Conservation (phyloP, 2,797 vertebrate species). For the Staurois parvus region DNA sequence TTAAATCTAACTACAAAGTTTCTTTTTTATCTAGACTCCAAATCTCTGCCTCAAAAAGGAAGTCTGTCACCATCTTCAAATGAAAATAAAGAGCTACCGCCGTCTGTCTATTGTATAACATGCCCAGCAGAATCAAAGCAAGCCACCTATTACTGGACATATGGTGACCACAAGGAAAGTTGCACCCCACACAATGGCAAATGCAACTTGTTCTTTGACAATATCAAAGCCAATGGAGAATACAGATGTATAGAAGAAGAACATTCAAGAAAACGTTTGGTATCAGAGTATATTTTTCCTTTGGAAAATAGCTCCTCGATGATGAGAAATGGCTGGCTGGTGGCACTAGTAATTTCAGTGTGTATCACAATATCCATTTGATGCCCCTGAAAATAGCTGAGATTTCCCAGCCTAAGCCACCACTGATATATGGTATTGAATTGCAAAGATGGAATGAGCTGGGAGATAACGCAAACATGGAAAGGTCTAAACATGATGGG, state of each 20-base stretch:
- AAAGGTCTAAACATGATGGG: neutral
- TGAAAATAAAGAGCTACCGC: neutral
- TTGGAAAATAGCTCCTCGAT: neutral
- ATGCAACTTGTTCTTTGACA: neutral
- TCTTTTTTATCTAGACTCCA: neutral
- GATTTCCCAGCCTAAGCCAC: neutral
- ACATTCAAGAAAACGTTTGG: neutral
- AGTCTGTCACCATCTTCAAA: fast-evolving
- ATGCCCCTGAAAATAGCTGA: neutral
- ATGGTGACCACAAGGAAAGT: neutral
- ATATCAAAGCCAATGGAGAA: neutral
- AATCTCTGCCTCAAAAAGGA: neutral
- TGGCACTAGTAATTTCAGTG: neutral
- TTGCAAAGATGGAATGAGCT: no score
- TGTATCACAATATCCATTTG: neutral
- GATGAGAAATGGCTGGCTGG: neutral
- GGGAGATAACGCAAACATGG: neutral
- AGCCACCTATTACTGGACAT: conserved; percentile 3
- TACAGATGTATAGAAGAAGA: conserved; percentile 16
- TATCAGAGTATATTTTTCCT: neutral
- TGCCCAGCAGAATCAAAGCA: conserved; percentile 31
- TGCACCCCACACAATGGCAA: neutral
- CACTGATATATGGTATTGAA: neutral
- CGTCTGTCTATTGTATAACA: neutral
- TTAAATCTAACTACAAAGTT: neutral